A percentile compares a stretch with the other conserved stretches of the same genome.
These are phyloP conservation scores for Sminthurides aquaticus DNA, from an alignment of 2,888 invertebrate genomes.

Conservation along the genomic window DNA sequence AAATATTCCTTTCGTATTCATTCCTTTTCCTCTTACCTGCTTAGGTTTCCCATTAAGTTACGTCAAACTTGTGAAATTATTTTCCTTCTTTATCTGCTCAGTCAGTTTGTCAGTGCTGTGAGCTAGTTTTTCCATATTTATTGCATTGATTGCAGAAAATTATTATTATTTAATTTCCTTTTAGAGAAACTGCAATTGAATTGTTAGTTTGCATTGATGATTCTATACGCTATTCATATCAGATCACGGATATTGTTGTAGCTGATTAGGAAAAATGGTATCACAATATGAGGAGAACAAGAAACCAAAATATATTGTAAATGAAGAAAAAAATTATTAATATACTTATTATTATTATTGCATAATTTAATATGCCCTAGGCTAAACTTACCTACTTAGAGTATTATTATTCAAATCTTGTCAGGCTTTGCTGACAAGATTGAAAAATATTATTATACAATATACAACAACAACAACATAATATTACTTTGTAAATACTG, in stretches of 20 bases:
- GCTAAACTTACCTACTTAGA: not conserved
- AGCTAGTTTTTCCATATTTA: too few species aligned
- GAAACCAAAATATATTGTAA: constrained; percentile 4
- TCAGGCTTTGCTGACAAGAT: not conserved
- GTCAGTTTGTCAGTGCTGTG: too few species aligned
- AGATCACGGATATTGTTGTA: constrained; percentile 7
- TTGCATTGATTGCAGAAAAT: not conserved
- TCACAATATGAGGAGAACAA: not conserved
- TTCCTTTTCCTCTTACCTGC: too few species aligned
- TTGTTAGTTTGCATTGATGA: too few species aligned
- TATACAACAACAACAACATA: too few species aligned
- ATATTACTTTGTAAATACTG: constrained; percentile 4
- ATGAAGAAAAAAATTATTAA: constrained; percentile 1
- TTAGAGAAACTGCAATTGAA: too few species aligned
- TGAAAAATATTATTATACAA: not conserved
- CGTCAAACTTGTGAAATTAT: too few species aligned
- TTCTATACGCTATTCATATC: constrained; percentile 2
- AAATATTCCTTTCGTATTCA: too few species aligned
- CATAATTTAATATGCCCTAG: not conserved
- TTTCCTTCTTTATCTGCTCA: too few species aligned
- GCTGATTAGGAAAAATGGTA: not conserved
- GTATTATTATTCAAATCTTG: not conserved
- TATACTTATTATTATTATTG: not conserved
- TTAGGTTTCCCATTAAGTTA: too few species aligned
- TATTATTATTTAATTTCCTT: too few species aligned